Evolutionary conservation across 2,888 invertebrate genomes (phyloP).

Genomic region (Tipula confusa): DNA sequence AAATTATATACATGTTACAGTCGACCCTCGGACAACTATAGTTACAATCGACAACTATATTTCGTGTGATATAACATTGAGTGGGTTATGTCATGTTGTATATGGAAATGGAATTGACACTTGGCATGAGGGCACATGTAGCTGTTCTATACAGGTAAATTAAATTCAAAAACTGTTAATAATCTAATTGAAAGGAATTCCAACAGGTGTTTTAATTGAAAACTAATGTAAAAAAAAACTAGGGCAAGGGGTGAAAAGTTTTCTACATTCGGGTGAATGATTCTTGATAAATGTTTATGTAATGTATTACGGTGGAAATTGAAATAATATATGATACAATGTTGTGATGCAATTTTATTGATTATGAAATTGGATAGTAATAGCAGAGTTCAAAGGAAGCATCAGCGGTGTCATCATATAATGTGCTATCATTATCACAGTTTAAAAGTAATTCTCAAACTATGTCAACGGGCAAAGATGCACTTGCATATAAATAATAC

Average conservation of each 20-base stretch:
- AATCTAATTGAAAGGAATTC: neutral
- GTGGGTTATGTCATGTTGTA: neutral
- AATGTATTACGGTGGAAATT: too few relatives aligned
- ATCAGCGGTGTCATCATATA: too few relatives aligned
- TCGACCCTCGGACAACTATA: neutral
- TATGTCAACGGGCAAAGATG: too few relatives aligned
- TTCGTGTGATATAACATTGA: too few relatives aligned
- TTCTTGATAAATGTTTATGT: neutral
- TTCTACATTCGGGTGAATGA: neutral
- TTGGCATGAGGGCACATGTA: neutral
- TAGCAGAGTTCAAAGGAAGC: too few relatives aligned
- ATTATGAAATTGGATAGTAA: too few relatives aligned
- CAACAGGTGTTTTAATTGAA: constrained; percentile 1
- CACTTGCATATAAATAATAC: too few relatives aligned
- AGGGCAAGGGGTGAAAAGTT: neutral
- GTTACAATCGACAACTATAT: neutral
- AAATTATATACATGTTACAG: neutral
- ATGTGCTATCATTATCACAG: too few relatives aligned
- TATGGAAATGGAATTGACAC: neutral
- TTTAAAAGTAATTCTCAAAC: too few relatives aligned
- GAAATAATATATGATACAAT: too few relatives aligned
- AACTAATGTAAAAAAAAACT: neutral
- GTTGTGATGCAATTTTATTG: too few relatives aligned
- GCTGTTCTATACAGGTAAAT: neutral
- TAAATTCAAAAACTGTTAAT: neutral